phyloP scores from a whole-genome alignment of 2,888 invertebrate genomes.

The Watsonalla cultraria region DNA sequence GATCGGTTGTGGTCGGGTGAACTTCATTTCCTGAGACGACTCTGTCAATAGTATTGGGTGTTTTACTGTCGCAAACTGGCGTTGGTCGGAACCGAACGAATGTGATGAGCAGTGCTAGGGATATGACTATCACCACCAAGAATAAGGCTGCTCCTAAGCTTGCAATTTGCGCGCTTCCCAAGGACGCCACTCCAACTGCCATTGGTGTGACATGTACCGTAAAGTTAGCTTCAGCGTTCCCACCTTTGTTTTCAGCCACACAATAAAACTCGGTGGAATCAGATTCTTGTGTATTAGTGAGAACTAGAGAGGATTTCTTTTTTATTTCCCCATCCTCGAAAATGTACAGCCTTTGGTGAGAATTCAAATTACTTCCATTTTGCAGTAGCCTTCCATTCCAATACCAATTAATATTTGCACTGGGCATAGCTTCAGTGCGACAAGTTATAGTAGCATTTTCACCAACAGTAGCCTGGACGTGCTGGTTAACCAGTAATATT shows the following conservation, averaged over 20 bases:
- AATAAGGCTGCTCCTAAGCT: slow-evolving; percentile 90
- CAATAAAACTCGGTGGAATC: slow-evolving; percentile 93
- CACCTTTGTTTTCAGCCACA: slow-evolving; percentile 93
- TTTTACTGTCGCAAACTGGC: slow-evolving; percentile 86
- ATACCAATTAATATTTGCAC: slow-evolving; percentile 91
- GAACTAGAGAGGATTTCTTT: slow-evolving; percentile 85
- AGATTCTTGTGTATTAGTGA: slow-evolving; percentile 90
- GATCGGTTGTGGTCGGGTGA: slow-evolving; percentile 66
- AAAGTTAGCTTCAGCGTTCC: slow-evolving; percentile 92
- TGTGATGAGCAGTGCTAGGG: slow-evolving; percentile 84
- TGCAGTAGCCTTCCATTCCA: slow-evolving; percentile 88
- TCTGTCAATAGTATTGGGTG: slow-evolving; percentile 85
- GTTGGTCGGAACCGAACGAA: slow-evolving; percentile 86
- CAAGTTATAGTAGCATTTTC: slow-evolving; percentile 92
- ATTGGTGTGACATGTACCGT: slow-evolving; percentile 89
- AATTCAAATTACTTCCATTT: slow-evolving; percentile 88
- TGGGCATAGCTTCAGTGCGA: slow-evolving; percentile 88
- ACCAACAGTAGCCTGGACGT: slow-evolving; percentile 88
- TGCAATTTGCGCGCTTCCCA: slow-evolving; percentile 91
- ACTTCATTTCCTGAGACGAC: slow-evolving; percentile 81
- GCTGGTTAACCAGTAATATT: slow-evolving; percentile 85
- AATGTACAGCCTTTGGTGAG: slow-evolving; percentile 86
- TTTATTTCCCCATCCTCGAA: slow-evolving; percentile 87
- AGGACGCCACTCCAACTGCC: slow-evolving; percentile 87
- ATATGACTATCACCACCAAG: slow-evolving; percentile 85